These are phyloP conservation scores for Odontamblyopus rebecca DNA, from an alignment of 2,797 vertebrate species.

Conservation along the genomic window DNA sequence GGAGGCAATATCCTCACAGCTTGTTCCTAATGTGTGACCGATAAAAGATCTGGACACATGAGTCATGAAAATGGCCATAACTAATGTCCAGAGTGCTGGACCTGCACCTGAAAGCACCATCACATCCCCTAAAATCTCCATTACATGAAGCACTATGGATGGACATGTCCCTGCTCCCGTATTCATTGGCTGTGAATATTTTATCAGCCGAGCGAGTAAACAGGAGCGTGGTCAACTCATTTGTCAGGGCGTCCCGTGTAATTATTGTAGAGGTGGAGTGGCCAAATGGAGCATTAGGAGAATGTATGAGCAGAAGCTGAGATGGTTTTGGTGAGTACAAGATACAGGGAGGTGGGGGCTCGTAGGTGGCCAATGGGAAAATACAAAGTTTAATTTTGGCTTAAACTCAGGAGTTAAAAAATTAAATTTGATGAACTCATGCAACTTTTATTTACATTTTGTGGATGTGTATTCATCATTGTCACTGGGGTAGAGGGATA, in stretches of 20 bases:
- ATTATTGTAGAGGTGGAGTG: slow-evolving; percentile 49
- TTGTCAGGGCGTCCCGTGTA: slow-evolving; percentile 52
- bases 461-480: neutral
- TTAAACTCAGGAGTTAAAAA: neutral
- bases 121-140: slow-evolving; percentile 4
- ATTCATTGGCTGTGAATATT: slow-evolving; percentile 65
- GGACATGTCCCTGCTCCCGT: slow-evolving; percentile 38
- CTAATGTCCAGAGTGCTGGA: neutral
- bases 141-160: slow-evolving; percentile 9
- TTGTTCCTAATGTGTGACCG: neutral
- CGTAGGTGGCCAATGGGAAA: slow-evolving; percentile 32
- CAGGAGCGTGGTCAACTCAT: slow-evolving; percentile 39
- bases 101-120: slow-evolving; percentile 8
- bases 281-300: slow-evolving; percentile 62
- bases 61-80: neutral
- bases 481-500: too few species aligned
- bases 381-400: slow-evolving; percentile 21
- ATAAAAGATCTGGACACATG: neutral
- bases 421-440: neutral
- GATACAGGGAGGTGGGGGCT: slow-evolving; percentile 12
- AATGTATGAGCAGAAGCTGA: slow-evolving; percentile 36
- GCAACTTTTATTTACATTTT: neutral
- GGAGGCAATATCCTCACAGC: too few species aligned
- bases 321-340: slow-evolving; percentile 46
- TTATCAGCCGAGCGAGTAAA: slow-evolving; percentile 53